phyloP scores from a whole-genome alignment of 2,113 vertebrate genomes.

The Potamarius usumacintae region DNA sequence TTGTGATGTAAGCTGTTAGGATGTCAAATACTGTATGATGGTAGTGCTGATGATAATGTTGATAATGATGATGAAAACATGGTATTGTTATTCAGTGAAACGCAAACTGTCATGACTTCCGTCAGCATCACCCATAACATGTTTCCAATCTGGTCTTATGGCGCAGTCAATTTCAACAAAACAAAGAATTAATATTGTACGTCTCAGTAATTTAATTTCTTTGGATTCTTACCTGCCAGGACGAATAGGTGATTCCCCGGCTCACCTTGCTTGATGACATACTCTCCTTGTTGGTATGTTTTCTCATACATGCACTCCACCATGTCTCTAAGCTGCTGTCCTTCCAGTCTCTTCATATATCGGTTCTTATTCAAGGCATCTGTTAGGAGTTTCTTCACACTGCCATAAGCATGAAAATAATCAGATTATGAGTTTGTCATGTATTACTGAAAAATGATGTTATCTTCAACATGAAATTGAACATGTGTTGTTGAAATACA shows the following conservation, averaged over 20 bases:
- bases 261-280: constrained; percentile 85
- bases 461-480: neutral
- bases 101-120: neutral
- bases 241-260: constrained; percentile 88
- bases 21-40: neutral
- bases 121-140: neutral
- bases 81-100: neutral
- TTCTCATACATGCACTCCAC: constrained; percentile 93
- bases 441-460: neutral
- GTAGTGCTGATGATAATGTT: neutral
- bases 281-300: constrained; percentile 83
- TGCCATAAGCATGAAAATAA: constrained; percentile 54
- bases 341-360: constrained; percentile 87
- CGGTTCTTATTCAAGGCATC: constrained; percentile 89
- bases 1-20: neutral
- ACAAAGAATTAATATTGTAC: neutral
- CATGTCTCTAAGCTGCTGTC: constrained; percentile 87
- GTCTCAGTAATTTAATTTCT: neutral
- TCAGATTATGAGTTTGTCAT: neutral
- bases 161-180: neutral
- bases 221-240: constrained; percentile 77
- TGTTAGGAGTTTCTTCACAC: constrained; percentile 86
- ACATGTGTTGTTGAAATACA: neutral
- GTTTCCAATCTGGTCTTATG: neutral
- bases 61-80: neutral